These are phyloP conservation scores for Narcine bancroftii DNA, from an alignment of 2,113 vertebrate genomes.

Conservation along the genomic window DNA sequence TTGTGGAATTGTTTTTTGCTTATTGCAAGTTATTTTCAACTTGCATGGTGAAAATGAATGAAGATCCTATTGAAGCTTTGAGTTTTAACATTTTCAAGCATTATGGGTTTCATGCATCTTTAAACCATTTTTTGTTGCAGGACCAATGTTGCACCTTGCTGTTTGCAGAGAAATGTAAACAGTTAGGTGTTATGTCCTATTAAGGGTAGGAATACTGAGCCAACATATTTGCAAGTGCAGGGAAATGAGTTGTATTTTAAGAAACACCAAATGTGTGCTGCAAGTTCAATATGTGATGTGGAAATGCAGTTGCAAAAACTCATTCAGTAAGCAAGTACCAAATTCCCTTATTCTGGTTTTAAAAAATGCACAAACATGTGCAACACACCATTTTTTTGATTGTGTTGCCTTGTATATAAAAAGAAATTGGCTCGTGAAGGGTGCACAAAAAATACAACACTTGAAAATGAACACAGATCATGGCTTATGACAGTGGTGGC, in stretches of 20 bases:
- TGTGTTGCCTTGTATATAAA: background rate
- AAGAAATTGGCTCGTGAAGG: background rate
- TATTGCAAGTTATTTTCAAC: slow-evolving; percentile 43
- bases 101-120: background rate
- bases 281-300: background rate
- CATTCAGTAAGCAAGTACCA: background rate
- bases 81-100: background rate
- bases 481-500: too few species aligned
- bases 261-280: background rate
- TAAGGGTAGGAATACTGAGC: background rate
- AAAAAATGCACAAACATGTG: background rate
- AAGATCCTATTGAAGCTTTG: background rate
- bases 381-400: background rate
- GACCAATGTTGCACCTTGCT: background rate
- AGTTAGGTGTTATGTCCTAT: background rate
- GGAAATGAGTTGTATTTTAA: background rate
- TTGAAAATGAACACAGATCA: too few species aligned
- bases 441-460: too few species aligned
- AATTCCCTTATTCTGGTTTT: background rate
- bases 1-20: slow-evolving; percentile 59
- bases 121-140: background rate
- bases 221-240: background rate
- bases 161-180: background rate
- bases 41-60: background rate
- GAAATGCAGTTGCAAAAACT: background rate